These are phyloP conservation scores for Phalera bucephala DNA, from an alignment of 2,888 invertebrate species.

Conservation along the genomic window DNA sequence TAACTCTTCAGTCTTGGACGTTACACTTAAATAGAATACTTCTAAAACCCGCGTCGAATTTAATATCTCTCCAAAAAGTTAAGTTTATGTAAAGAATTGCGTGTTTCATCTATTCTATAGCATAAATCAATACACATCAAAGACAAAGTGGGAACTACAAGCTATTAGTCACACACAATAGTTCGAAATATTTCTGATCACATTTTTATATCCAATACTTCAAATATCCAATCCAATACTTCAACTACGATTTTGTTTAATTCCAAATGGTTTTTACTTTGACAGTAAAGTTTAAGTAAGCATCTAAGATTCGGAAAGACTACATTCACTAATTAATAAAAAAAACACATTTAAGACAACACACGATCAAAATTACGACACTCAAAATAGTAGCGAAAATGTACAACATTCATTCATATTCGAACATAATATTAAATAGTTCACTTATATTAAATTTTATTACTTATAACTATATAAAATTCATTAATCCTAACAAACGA, in stretches of 20 bases:
- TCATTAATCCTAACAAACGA: conserved; percentile 59
- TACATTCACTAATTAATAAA: conserved; percentile 66
- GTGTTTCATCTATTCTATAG: conserved; percentile 37
- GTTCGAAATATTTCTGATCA: conserved; percentile 7
- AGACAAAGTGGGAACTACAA: conserved; percentile 10
- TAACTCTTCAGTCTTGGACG: conserved; percentile 83
- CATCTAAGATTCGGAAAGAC: conserved; percentile 63
- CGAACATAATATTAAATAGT: conserved; percentile 34
- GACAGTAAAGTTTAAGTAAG: conserved; percentile 34
- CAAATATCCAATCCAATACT: conserved; percentile 19
- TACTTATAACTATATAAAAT: conserved; percentile 53
- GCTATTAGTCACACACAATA: too few relatives aligned
- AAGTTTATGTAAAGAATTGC: conserved; percentile 47
- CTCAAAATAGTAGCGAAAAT: conserved; percentile 71
- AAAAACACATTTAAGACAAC: too few relatives aligned
- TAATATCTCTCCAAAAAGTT: conserved; percentile 51
- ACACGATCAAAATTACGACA: conserved; percentile 68
- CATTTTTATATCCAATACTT: conserved; percentile 8
- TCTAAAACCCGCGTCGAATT: conserved; percentile 80
- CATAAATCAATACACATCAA: conserved; percentile 43
- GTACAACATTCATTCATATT: conserved; percentile 62
- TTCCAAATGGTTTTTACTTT: too few relatives aligned
- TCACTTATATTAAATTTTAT: conserved; percentile 30
- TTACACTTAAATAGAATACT: conserved; percentile 81
- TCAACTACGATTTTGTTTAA: conserved; percentile 22